A percentile compares a stretch with the other conserved stretches of the same genome.
These are phyloP conservation scores for Capitulum mitella DNA, from an alignment of 2,888 invertebrate species.

Conservation along the genomic window DNA sequence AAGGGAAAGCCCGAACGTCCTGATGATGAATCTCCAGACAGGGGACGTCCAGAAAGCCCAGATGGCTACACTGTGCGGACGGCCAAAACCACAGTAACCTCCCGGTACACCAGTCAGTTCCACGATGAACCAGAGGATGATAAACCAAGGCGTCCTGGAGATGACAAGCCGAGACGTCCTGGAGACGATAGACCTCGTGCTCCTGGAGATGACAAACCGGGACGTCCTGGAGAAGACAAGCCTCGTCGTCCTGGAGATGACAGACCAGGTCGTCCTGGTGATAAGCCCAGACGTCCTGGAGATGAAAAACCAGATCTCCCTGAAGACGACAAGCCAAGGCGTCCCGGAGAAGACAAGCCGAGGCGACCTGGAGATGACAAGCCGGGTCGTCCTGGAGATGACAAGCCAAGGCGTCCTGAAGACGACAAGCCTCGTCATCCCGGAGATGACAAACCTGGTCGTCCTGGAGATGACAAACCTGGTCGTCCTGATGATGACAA, in stretches of 20 bases:
- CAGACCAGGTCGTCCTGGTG: too few relatives aligned
- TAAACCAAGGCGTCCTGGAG: neutral
- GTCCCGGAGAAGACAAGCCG: neutral
- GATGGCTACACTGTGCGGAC: neutral
- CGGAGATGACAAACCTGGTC: neutral
- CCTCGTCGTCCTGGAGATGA: too few relatives aligned
- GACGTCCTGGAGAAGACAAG: too few relatives aligned
- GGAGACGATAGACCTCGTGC: too few relatives aligned
- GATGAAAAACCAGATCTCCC: neutral
- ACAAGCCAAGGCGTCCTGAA: neutral
- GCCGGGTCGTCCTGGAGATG: neutral
- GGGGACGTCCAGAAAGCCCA: neutral
- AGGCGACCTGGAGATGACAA: neutral
- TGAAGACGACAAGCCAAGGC: neutral
- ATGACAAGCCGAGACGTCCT: too few relatives aligned
- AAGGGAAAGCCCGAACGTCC: neutral
- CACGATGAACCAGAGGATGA: neutral
- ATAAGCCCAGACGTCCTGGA: too few relatives aligned
- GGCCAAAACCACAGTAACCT: neutral
- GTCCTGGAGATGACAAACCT: neutral
- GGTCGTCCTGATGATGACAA: neutral
- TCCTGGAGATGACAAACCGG: too few relatives aligned
- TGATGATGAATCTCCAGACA: neutral
- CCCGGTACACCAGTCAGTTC: neutral
- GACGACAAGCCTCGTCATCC: neutral